Evolutionary conservation across 2,113 vertebrate genomes (phyloP).

Genomic region (Laticauda colubrina): DNA sequence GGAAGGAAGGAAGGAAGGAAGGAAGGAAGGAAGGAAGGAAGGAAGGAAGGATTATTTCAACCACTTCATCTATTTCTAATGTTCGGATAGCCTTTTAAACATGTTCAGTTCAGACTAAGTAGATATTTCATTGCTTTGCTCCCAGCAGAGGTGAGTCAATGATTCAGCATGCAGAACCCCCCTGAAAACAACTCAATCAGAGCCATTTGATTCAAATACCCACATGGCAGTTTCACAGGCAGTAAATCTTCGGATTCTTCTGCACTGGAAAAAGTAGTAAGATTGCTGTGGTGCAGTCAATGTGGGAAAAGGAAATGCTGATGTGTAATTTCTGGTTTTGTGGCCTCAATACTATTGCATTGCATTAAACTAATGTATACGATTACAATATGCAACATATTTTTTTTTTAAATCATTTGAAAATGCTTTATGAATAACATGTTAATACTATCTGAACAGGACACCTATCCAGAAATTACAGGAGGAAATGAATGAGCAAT

Average conservation of each 20-base stretch:
- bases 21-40: no score
- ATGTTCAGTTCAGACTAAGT: background rate
- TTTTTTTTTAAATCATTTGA: background rate
- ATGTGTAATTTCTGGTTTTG: rapidly evolving
- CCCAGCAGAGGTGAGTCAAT: background rate
- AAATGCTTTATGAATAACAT: background rate
- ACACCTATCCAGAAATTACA: conserved; percentile 25
- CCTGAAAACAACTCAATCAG: background rate
- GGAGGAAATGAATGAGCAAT: background rate
- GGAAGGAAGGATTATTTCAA: background rate
- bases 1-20: no score
- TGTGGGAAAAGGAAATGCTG: background rate
- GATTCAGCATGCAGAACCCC: background rate
- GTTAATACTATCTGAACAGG: background rate
- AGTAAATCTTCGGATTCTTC: background rate
- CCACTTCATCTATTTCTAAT: background rate
- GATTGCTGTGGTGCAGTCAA: background rate
- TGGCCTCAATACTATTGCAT: rapidly evolving
- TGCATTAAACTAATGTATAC: background rate
- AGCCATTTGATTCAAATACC: background rate
- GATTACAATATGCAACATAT: background rate
- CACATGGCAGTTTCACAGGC: background rate
- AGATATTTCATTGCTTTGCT: background rate
- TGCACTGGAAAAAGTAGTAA: background rate
- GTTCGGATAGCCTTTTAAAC: background rate